A percentile compares a stretch with the other conserved stretches of the same genome.
These are phyloP conservation scores for Maccullochella peelii DNA, from an alignment of 2,113 vertebrate genomes.

Conservation along the genomic window DNA sequence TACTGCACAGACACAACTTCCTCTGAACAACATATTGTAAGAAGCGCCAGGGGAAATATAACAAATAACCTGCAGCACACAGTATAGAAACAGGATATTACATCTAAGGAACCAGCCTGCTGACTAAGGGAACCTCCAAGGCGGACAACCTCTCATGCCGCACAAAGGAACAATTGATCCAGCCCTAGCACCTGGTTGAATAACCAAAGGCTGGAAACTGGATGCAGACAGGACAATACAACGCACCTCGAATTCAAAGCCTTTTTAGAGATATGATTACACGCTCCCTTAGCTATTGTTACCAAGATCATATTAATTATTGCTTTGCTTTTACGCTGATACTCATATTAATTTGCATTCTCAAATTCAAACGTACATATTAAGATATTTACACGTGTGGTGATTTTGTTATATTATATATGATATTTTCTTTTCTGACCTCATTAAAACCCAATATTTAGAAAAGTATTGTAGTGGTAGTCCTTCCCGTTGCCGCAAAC, in stretches of 20 bases:
- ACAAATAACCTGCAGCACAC: conserved; percentile 75
- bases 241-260: conserved; percentile 15
- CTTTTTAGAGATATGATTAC: conserved; percentile 27
- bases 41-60: conserved; percentile 75
- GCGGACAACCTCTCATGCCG: conserved; percentile 58
- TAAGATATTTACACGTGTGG: background rate
- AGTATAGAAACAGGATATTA: conserved; percentile 77
- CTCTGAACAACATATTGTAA: conserved; percentile 65
- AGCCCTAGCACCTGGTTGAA: conserved; percentile 53
- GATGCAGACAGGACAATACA: conserved; percentile 34
- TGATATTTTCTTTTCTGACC: background rate
- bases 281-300: conserved; percentile 5
- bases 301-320: conserved; percentile 2
- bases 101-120: conserved; percentile 71
- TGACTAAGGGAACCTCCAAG: conserved; percentile 77
- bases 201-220: conserved; percentile 49
- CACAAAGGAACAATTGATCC: conserved; percentile 65
- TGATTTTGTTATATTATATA: no score
- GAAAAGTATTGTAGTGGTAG: background rate
- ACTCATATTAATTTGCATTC: conserved; percentile 18
- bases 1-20: conserved; percentile 52
- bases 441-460: background rate
- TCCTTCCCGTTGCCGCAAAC: background rate
- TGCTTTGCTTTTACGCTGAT: background rate
- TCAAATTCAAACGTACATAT: conserved; percentile 22